Conservation (phyloP, 2,113 vertebrate species). For the Oceanodroma tethys region DNA sequence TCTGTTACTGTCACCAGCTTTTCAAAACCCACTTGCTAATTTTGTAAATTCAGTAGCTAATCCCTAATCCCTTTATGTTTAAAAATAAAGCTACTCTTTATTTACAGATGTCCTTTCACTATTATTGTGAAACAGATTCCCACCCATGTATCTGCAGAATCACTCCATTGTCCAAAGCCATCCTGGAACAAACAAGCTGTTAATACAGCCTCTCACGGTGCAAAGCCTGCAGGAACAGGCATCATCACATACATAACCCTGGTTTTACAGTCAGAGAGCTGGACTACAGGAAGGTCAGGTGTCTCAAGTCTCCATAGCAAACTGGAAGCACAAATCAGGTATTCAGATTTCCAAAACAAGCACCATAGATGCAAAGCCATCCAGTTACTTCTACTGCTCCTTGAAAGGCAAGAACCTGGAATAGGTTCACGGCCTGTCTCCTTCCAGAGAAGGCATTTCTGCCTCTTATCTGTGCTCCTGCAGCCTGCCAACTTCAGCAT, state of each 20-base stretch:
- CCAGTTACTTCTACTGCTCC: background rate
- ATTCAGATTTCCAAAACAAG: background rate
- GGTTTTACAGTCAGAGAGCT: background rate
- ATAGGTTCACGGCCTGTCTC: background rate
- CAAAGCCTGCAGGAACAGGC: background rate
- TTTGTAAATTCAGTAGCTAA: background rate
- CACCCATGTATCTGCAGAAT: background rate
- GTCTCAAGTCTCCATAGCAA: background rate
- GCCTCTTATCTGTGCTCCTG: background rate
- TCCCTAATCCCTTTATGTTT: background rate
- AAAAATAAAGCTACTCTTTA: background rate
- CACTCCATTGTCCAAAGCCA: background rate
- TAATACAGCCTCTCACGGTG: background rate
- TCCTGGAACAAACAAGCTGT: background rate
- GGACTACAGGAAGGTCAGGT: background rate
- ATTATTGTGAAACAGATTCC: background rate
- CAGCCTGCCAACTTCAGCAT: background rate
- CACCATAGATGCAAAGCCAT: background rate
- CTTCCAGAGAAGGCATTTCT: background rate
- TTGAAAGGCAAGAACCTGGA: background rate
- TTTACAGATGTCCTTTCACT: background rate
- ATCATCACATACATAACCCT: background rate
- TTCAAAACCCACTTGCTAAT: background rate
- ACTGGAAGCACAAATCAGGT: background rate
- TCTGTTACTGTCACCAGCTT: background rate